Base-by-base conservation (phyloP, 2,113 vertebrate species). In the Labrus mixtus region DNA sequence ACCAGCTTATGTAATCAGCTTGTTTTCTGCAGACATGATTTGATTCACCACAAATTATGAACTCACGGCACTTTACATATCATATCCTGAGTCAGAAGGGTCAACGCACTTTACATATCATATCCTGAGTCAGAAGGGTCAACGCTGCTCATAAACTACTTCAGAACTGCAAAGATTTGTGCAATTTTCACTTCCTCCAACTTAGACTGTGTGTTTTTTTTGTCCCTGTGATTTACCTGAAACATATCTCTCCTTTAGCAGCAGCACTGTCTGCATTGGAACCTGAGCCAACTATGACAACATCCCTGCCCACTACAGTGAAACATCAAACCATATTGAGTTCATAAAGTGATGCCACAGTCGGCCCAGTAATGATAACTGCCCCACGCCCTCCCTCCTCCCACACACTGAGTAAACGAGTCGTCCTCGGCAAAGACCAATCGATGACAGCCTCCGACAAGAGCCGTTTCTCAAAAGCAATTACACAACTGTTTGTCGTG, bases 401-500 rank as follows among this genome's bases (percentile, higher is more conserved):
- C 89, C 90, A 91, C 90, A 76, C 89, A 83, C 58, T 39, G 74
- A 86, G 87, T 61, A 85, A 90, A 89, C 69, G 39, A 85, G 87
- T 79, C 45, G 79, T 88, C 80, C 70, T 73, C 69, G 9, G 78
- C 58, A 65, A 46, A 81, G 66, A 78, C 82, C 77, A 70, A 92
- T 92, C 90, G 72, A 92, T 91, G 89, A 81, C 84, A 74, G 71
- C 73, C 79, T 80, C 81, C 22, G 68, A 89, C 87, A 76, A 67
- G 81, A 81, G 73, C 71, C 23, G 61, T 89, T 89, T 86, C 82
- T 90, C 83, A 86, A 87, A 87, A 87, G 83, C 90, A 94, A 92
- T 92, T 91, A 91, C 87, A 91, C 82, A 86, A 87, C 85, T 86
- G 78, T 93, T 90, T 89, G 90, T 89, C 48, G 64, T 80, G 82